Evolutionary conservation across 2,888 invertebrate species (phyloP).

Genomic region (Dolichopus griseipennis): DNA sequence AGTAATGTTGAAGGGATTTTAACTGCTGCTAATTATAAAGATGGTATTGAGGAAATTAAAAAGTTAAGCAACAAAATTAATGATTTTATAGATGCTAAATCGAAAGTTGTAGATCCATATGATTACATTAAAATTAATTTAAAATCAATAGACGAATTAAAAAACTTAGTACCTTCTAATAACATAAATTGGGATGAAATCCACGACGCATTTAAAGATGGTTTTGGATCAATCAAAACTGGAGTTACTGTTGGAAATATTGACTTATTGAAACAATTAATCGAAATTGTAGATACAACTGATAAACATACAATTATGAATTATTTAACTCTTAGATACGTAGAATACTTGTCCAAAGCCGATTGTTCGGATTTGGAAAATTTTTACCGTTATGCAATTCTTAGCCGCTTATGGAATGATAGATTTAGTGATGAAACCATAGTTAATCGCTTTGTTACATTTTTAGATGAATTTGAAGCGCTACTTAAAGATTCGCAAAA

Average conservation of each 20-base stretch:
- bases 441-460: neutral
- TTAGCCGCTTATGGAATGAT: neutral
- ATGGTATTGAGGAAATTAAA: neutral
- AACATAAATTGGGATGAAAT: neutral
- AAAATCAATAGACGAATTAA: neutral
- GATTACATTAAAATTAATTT: neutral
- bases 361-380: neutral
- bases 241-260: neutral
- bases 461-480: neutral
- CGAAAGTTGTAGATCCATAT: too few species aligned
- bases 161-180: neutral
- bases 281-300: neutral
- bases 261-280: neutral
- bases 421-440: neutral
- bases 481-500: neutral
- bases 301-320: neutral
- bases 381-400: neutral
- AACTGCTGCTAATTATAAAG: neutral
- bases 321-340: neutral
- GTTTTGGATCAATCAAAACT: neutral
- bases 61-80: neutral
- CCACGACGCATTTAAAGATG: neutral
- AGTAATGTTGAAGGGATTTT: neutral
- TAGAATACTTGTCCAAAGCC: neutral
- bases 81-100: neutral